Base-by-base conservation (phyloP, 2,113 vertebrate species). In the Dunckerocampus dactyliophorus region DNA sequence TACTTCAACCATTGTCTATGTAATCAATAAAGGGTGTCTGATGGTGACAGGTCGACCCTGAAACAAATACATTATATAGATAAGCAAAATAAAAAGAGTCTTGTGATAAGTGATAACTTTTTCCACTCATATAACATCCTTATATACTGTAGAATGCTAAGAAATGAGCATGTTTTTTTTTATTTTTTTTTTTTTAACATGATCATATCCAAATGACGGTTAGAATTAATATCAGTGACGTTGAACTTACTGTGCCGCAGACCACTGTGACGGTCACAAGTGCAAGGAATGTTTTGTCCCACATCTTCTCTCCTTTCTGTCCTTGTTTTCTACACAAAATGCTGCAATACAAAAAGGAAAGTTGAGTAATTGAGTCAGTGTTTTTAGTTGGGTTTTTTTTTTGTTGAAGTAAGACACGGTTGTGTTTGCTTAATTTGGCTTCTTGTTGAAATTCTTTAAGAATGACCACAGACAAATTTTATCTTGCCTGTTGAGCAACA, bases 281-380 rank as follows among this genome's bases (percentile, higher is more conserved):
- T 52, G 34, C 47, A 20, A 75, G 17, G 47, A 71, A 39, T 17
- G 67, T 3, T 24, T 51, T 46, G 13, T 19, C 4, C 22, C 52
- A 64, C 86, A 88, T 88, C 59, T 68, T 72, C n/a, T 65, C 6
- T 42, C 59, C 20, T 45, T 24, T 3, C 37, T 39, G 9, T 8
- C 28, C 20, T 45, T 42, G 13, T 1, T 57, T 2, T 60, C 42
- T 71, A 45, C 52, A 37, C 39, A 50, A 8, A 50, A 6, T 6
- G 2, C 47, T 72, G 20, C 20, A 59, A 59, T 6, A 60, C 4
- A 56, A n/a, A n/a, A 56, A 59, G 22, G 14, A 34, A 34, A 62
- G 8, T n/a, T 22, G 60, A 59, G 15, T 5, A 47, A 13, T 43
- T 3, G 14, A 34, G 31, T 34, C 31, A 34, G 13, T 43, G 39